Evolutionary conservation across 37 sponge, comb jelly and placozoan species (phyloP), one percentile per base, ranked within the genome.

Genomic region (Geodia barretti): DNA sequence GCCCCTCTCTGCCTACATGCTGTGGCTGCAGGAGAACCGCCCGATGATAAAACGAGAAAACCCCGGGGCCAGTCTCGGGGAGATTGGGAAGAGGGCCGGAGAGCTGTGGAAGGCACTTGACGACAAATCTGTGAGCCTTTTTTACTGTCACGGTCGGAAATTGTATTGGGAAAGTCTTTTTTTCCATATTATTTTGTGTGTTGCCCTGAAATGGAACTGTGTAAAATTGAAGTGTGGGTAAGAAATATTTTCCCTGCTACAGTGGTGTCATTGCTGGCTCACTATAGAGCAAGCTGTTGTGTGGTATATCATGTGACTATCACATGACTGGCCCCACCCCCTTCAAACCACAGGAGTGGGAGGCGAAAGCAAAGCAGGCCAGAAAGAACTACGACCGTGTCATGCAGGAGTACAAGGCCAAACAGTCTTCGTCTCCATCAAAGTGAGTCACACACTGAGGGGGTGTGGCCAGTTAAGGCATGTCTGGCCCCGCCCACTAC

Each of bases 21-120:
- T 93, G 42, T 98, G 98, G 98, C 81, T 98, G 61, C 77, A 81
- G 30, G 93, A 92, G 65, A 83, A 66, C 62, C 81, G 98, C 59
- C 39, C 69, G 1, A 30, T 5, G 0, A 85, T 98, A 28, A 98
- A 91, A 78, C 67, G 83, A 64, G 76, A 91, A 47, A 62, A 93
- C 75, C 96, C 94, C 1, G 85, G 75, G 3, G 38, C 70, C 28
- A 76, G 70, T 19, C 70, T 95, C 3, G 76, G 86, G 54, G 98
- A 98, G 43, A 73, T 95, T 21, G 86, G 86, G 38, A 95, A 95
- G 83, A 91, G 77, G 32, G 98, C 89, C 2, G 98, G 98, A 29
- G 87, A 91, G 61, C 32, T 88, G 75, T 98, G 98, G 98, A 91
- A 91, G 60, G 54, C 29, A 63, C 5, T 97, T 35, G 71, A 61